phyloP scores from a whole-genome alignment of 2,113 vertebrate species.

The Archocentrus centrarchus region DNA sequence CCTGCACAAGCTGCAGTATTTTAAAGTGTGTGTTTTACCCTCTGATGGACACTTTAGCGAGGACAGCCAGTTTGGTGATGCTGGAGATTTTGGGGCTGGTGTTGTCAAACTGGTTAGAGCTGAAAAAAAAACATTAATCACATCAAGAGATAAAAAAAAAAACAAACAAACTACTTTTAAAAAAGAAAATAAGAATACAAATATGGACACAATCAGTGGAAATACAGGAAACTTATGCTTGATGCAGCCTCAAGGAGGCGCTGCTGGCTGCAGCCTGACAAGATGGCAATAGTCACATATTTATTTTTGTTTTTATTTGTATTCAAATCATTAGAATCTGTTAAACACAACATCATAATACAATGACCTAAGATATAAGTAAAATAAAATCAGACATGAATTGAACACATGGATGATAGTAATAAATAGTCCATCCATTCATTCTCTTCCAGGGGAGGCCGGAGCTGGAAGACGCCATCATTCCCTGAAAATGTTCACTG shows the following conservation, averaged over 20 bases:
- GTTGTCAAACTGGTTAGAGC: conserved; percentile 92
- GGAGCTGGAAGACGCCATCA: no score
- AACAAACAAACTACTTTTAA: not conserved
- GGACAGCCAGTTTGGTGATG: conserved; percentile 88
- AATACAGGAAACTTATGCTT: no score
- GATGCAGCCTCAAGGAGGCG: no score
- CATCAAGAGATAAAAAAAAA: not conserved
- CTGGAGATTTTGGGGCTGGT: conserved; percentile 85
- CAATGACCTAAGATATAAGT: not conserved
- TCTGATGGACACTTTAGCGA: conserved; percentile 92
- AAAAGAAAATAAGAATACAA: not conserved
- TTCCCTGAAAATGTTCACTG: no score
- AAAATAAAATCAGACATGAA: not conserved
- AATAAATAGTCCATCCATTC: not conserved
- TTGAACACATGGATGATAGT: not conserved
- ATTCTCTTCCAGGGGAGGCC: no score
- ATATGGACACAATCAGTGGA: not conserved
- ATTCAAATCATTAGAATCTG: not conserved
- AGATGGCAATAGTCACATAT: no score
- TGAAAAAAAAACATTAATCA: conserved; percentile 71
- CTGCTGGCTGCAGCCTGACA: no score
- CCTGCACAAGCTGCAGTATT: not conserved
- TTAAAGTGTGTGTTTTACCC: conserved; percentile 81
- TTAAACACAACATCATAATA: not conserved
- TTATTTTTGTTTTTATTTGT: no score